Conservation (phyloP, 2,113 vertebrate species). For the Sinocyclocheilus anshuiensis region DNA sequence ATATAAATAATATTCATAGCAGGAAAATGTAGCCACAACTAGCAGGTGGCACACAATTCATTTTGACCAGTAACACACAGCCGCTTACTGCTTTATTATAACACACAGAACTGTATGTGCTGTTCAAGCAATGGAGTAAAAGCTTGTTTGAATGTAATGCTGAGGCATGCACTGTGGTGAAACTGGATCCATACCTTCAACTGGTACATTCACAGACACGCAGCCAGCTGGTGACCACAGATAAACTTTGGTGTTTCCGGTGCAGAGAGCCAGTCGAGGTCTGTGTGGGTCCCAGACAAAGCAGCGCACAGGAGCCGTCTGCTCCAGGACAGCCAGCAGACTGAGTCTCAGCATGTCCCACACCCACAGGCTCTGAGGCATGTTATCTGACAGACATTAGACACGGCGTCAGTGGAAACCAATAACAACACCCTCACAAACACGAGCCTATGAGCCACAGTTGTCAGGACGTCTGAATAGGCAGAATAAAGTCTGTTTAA, state of each 20-base stretch:
- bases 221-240: constrained; percentile 90
- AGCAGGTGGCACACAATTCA: not conserved
- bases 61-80: not conserved
- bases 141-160: not conserved
- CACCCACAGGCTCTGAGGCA: constrained; percentile 87
- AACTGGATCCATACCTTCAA: constrained; percentile 79
- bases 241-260: constrained; percentile 82
- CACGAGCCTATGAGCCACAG: constrained; percentile 30
- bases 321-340: constrained; percentile 84
- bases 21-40: not conserved
- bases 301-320: constrained; percentile 79
- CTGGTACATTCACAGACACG: constrained; percentile 82
- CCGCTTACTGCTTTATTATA: not conserved
- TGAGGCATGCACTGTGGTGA: not conserved
- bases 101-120: not conserved
- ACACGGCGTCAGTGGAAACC: constrained; percentile 30
- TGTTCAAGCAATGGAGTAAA: not conserved
- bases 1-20: not conserved
- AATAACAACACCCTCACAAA: constrained; percentile 35
- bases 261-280: constrained; percentile 87
- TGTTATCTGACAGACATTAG: constrained; percentile 78
- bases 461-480: constrained; percentile 37
- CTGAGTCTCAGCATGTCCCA: constrained; percentile 89
- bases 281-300: constrained; percentile 90
- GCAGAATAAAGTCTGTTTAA: constrained; percentile 32